A percentile compares a stretch with the other conserved stretches of the same genome.
Conservation (phyloP, 2,888 invertebrate species). For the Parelbella ahira region DNA sequence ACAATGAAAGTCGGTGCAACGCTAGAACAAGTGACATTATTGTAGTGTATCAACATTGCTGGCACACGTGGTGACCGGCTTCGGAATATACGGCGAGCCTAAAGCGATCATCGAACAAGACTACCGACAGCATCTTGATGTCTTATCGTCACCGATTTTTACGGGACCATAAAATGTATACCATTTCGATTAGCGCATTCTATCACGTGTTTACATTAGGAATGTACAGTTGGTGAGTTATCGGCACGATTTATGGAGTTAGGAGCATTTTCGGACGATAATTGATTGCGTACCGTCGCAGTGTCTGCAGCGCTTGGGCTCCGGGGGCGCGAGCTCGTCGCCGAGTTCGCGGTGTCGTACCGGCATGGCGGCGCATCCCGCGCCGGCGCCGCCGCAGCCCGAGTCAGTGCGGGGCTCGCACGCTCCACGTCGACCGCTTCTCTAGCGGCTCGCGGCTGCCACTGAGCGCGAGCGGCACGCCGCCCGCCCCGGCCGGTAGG, state of each 20-base stretch:
- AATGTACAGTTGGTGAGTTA: constrained; percentile 18
- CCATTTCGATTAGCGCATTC: constrained; percentile 18
- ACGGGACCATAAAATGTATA: constrained; percentile 10
- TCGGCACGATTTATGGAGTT: constrained; percentile 19
- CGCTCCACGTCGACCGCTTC: constrained; percentile 65
- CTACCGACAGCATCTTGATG: constrained; percentile 14
- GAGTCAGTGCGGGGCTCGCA: constrained; percentile 57
- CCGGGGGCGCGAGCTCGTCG: constrained; percentile 83
- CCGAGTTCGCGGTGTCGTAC: constrained; percentile 80
- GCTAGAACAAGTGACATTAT: constrained; percentile 16
- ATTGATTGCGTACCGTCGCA: constrained; percentile 87
- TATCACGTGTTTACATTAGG: constrained; percentile 23
- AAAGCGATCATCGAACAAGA: constrained; percentile 22
- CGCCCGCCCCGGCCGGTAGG: constrained; percentile 79
- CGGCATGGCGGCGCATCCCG: constrained; percentile 81
- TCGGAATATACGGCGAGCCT: constrained; percentile 8
- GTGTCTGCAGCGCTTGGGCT: constrained; percentile 95
- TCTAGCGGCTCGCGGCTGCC: constrained; percentile 73
- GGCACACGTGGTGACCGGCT: constrained; percentile 23
- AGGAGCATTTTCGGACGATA: constrained; percentile 17
- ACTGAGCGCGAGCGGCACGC: constrained; percentile 65
- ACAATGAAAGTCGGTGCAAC: constrained; percentile 21
- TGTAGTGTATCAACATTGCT: constrained; percentile 18
- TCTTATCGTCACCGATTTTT: constrained; percentile 14
- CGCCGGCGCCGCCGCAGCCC: constrained; percentile 73